Evolutionary conservation across 2,888 invertebrate species (phyloP), one percentile per base, ranked within the genome.

Genomic region (Noctua fimbriata): DNA sequence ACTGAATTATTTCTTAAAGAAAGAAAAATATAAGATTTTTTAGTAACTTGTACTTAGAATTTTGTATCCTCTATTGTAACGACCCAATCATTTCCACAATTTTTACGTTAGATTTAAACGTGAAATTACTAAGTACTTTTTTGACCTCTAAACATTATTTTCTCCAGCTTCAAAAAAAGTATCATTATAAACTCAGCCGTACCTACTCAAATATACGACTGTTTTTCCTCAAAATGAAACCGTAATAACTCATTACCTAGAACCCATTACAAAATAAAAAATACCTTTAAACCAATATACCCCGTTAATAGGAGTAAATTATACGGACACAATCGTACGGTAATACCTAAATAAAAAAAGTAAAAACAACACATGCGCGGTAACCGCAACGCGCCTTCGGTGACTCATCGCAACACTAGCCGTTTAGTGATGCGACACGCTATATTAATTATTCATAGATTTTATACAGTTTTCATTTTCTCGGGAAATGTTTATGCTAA

Each of bases 391-490:
- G 85, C 86, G 87, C 84, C 89, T 85, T 87, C 81, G 87, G 90
- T 93, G 93, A 93, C 88, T 93, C 93, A 93, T 92, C 93, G 91
- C 82, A 86, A 85, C 84, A 87, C 90, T 88, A 85, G 81, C 73
- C 80, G 85, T 74, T 72, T 90, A 91, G 90, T 85, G 91, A 87
- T 87, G 90, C 69, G 87, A 87, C 84, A 84, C 69, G 81, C 70
- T 63, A 47, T 69, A 86, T 89, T 87, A 87, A 86, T 86, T 86
- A 89, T 87, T 87, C 79, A 89, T 84, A 67, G 58, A 73, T 72
- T 69, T 24, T 69, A 6, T 65, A 21, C 52, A 52, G 58, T 32
- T 74, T 44, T 9, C 16, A 16, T 47, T 74, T 67, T 44, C 9
- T 32, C 5, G 3, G 9, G 14, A 41, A 52, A 18, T 44, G 3